A percentile compares a stretch with the other conserved stretches of the same genome.
phyloP scores from a whole-genome alignment of 2,888 invertebrate species.

The Allophyes oxyacanthae region DNA sequence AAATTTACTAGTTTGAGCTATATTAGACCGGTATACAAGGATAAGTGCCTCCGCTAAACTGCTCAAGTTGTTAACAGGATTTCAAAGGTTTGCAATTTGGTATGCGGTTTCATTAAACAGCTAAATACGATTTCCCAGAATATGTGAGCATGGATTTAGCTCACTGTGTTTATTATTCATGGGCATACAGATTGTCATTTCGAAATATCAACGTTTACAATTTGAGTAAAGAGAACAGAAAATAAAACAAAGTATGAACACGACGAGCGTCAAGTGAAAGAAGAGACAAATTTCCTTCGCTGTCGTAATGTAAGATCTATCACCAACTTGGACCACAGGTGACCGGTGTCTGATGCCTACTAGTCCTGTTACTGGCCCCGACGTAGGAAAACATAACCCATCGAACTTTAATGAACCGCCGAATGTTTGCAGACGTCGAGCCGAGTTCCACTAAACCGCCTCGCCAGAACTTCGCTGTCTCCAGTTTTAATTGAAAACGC shows the following conservation, averaged over 20 bases:
- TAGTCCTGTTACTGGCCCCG: constrained; percentile 24
- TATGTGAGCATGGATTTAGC: constrained; percentile 14
- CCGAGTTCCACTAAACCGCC: constrained; percentile 23
- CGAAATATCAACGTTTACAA: no score
- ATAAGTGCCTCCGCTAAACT: constrained; percentile 58
- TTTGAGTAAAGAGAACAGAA: no score
- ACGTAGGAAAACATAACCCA: constrained; percentile 54
- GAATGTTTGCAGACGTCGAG: constrained; percentile 53
- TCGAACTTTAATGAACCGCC: constrained; percentile 59
- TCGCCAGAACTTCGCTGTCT: constrained; percentile 43
- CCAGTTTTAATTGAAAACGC: constrained; percentile 61
- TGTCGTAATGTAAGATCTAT: constrained; percentile 28
- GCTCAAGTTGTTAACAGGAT: constrained; percentile 63
- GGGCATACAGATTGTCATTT: constrained; percentile 4
- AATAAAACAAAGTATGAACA: constrained; percentile 14
- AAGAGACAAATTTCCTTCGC: constrained; percentile 18
- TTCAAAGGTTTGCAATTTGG: constrained; percentile 61
- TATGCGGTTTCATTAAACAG: constrained; percentile 52
- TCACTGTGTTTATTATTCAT: constrained; percentile 12
- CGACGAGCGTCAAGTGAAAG: constrained; percentile 16
- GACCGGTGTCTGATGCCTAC: constrained; percentile 4
- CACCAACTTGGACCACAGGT: constrained; percentile 7
- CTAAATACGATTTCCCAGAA: constrained; percentile 30
- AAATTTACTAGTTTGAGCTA: constrained; percentile 60
- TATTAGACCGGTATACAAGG: constrained; percentile 58